Base-by-base conservation (phyloP, 2,888 invertebrate species). In the Cordilura impudica region DNA sequence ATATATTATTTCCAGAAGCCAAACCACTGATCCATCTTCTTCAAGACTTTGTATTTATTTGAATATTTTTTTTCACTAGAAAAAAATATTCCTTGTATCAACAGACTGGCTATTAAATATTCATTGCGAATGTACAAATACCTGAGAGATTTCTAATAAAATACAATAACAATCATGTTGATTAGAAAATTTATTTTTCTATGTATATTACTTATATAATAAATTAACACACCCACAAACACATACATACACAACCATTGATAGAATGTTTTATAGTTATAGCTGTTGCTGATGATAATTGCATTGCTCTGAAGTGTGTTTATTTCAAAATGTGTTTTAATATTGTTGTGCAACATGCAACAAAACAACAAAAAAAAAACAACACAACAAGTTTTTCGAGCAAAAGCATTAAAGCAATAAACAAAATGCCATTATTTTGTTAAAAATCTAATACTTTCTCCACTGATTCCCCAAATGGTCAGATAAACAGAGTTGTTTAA, bases 151-250 rank as follows among this genome's bases (percentile, higher is more conserved):
- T 67, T 75, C 70, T 43, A 51, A 63, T 56, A 63, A 63, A 56
- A 71, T 63, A 60, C 60, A 66, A 74, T 67, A 79, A 75, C 79
- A 79, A 75, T 79, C 71, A 72, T 75, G 79, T 72, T 75, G 79
- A 79, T 79, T 79, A 67, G 75, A 79, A 66, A 79, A 79, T 75
- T 51, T 63, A 63, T 74, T 56, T n/a, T n/a, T n/a, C n/a, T 61
- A 58, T 56, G n/a, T 58, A 43, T 63, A 56, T 39, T 21, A 49
- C 6, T 7, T 5, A 26, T 63, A 61, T 29, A 54, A 49, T 19
- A 26, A 29, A 39, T 14, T 7, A 1, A 63, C 29, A 53, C 12
- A 51, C 10, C 16, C 10, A 56, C 16, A 49, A 51, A 29, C 21
- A 53, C 19, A 14, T 45, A 16, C 45, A 43, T 23, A 54, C 35